Conservation (phyloP, 2,888 invertebrate species). For the Cheilosia vulpina region DNA sequence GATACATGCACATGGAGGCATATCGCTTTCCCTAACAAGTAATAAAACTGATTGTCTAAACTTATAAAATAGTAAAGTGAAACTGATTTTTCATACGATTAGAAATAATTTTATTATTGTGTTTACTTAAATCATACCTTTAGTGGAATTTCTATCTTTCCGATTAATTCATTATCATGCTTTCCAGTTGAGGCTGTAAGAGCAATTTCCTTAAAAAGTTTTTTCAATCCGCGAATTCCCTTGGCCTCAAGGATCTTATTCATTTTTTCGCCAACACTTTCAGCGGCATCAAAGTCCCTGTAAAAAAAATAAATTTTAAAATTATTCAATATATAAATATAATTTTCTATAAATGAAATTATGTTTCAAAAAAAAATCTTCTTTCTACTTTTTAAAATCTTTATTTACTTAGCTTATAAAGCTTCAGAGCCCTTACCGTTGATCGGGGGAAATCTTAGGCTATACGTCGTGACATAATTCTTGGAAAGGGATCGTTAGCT, state of each 20-base stretch:
- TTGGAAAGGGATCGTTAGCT: too few relatives aligned
- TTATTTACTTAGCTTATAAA: too few relatives aligned
- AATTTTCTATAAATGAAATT: too few relatives aligned
- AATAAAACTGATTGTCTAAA: fast-evolving
- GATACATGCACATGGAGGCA: fast-evolving
- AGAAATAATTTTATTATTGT: too few relatives aligned
- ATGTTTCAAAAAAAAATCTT: too few relatives aligned
- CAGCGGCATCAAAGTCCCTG: constrained; percentile 94
- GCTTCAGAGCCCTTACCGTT: too few relatives aligned
- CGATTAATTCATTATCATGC: constrained; percentile 97
- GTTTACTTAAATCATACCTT: constrained; percentile 82
- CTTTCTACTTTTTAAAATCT: too few relatives aligned
- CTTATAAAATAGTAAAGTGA: too few relatives aligned
- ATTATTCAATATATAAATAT: not conserved
- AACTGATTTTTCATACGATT: too few relatives aligned
- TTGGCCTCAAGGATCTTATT: constrained; percentile 93
- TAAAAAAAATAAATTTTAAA: not conserved
- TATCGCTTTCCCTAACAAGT: too few relatives aligned
- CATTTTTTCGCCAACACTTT: constrained; percentile 94
- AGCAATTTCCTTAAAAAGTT: constrained; percentile 94
- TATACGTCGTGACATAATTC: too few relatives aligned
- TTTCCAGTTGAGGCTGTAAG: constrained; percentile 98
- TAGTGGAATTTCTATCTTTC: constrained; percentile 92
- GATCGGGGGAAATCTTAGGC: too few relatives aligned
- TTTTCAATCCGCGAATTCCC: constrained; percentile 92